Evolutionary conservation across 1,140 invertebrate species (phyloP), one percentile per base, ranked within the genome.

Genomic region (Anastrepha ludens): DNA sequence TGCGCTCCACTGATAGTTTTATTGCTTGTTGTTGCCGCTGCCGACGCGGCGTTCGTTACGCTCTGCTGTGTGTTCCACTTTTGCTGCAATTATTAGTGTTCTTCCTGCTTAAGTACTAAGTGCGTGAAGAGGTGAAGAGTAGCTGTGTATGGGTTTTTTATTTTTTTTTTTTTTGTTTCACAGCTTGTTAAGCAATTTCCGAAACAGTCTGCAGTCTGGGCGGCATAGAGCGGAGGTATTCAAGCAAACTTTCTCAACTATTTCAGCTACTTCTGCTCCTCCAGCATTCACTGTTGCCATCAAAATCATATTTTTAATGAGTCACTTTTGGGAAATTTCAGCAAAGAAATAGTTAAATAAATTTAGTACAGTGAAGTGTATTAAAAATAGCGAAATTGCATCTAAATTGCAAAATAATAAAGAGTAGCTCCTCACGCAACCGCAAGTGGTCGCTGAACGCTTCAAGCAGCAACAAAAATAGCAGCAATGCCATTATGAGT

Each of bases 71-170:
- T 81, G 74, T 55, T 81, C 74, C 55, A 81, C 47, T 81, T 81
- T 81, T 81, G 29, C 74, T 81, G 29, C 74, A 81, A 81, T 81
- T 81, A 81, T 81, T 81, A 81, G 74, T 81, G 47, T 55, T 44
- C 74, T 81, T 81, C 47, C 8, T 55, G 5, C 74, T 81, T 55
- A 81, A 55, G 47, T 50, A 55, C 47, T 74, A 50, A 47, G 70
- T 81, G 55, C 8, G 47, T 81, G n/a, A 81, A 8, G 47, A 20
- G 74, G 74, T 81, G 47, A 81, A 20, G 47, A 55, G 74, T 81
- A 55, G 2, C 41, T 58, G 29, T 5, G 15, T 41, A 81, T 55
- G 41, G 41, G 20, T 8, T 67, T 67, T 20, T 29, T 29, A 58
- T 41, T 55, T 50, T 55, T 55, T 20, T 29, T 29, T 81, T 41